A percentile compares a stretch with the other conserved stretches of the same genome.
Evolutionary conservation across 2,113 vertebrate genomes (phyloP).

Genomic region (human (Homo sapiens)): GRCh38 chr20:63757501-63758000

Average conservation of each 20-base stretch:
- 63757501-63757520: not conserved
- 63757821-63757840: not conserved
- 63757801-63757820: not conserved
- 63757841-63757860: no score
- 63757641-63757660: no score
- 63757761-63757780: not conserved
- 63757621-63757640: not conserved
- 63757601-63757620: not conserved
- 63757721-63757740: no score
- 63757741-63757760: not conserved
- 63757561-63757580: no score
- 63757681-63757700: not conserved
- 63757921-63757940: no score
- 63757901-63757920: no score
- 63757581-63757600: not conserved
- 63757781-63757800: rapidly evolving
- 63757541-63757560: not conserved
- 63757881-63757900: no score
- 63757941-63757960: no score
- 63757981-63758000: not conserved
- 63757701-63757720: not conserved
- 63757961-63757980: no score
- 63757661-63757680: not conserved
- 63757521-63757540: no score
- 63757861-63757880: no score